A percentile compares a stretch with the other conserved stretches of the same genome.
Conservation (phyloP, 2,888 invertebrate species). For the Lasioglossum zephyrum region DNA sequence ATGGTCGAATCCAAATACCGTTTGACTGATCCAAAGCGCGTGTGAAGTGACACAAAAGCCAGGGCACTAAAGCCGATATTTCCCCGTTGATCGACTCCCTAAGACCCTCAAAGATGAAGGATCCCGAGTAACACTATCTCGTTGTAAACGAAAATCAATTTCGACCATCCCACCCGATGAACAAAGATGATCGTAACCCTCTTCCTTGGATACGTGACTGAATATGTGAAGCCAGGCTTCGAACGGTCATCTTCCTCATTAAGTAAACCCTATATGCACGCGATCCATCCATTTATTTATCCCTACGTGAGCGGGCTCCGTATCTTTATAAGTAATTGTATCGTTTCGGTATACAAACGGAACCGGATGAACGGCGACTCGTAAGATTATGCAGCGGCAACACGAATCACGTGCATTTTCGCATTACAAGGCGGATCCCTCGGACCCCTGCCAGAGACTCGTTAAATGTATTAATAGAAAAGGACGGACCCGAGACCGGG, state of each 20-base stretch:
- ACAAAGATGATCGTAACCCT: conserved; percentile 41
- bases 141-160: conserved; percentile 75
- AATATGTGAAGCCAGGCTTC: conserved; percentile 69
- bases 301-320: conserved; percentile 21
- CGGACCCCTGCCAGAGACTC: conserved; percentile 9
- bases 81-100: background rate
- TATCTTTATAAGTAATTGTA: conserved; percentile 41
- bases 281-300: conserved; percentile 63
- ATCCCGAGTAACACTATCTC: background rate
- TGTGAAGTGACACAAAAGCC: too few relatives aligned
- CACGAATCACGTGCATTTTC: conserved; percentile 10
- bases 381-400: conserved; percentile 1
- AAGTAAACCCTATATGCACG: conserved; percentile 55
- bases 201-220: conserved; percentile 74
- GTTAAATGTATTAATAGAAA: conserved; percentile 24
- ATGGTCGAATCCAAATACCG: background rate
- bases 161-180: conserved; percentile 57
- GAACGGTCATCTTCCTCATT: conserved; percentile 43
- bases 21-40: background rate
- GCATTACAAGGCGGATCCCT: background rate
- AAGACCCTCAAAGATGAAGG: background rate
- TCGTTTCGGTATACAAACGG: conserved; percentile 14
- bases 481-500: background rate
- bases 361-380: conserved; percentile 22
- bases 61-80: background rate